A percentile compares a stretch with the other conserved stretches of the same genome.
Conservation (phyloP, 2,888 invertebrate species). For the Sceliomorpha sp. region DNA sequence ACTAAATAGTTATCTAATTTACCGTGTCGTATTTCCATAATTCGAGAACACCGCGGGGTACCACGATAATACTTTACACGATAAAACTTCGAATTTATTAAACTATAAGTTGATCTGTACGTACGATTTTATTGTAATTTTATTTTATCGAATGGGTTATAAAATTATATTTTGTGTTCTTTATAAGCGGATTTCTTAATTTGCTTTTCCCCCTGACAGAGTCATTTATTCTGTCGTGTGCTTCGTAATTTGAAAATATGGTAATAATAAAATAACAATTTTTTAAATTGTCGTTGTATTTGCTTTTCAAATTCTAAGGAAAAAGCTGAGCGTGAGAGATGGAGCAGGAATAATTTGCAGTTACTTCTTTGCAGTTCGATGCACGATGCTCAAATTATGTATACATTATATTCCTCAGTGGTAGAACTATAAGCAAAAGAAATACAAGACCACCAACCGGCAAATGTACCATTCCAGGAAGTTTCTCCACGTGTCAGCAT, state of each 20-base stretch:
- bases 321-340: no score
- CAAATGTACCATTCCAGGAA: constrained; percentile 10
- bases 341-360: constrained; percentile 17
- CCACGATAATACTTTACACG: constrained; percentile 20
- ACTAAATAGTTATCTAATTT: constrained; percentile 15
- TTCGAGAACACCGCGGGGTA: constrained; percentile 10
- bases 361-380: constrained; percentile 10
- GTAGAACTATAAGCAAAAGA: not conserved
- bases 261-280: constrained; percentile 7
- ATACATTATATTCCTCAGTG: constrained; percentile 12
- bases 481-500: constrained; percentile 17
- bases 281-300: no score
- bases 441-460: constrained; percentile 20
- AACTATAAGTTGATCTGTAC: constrained; percentile 14
- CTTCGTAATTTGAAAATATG: no score
- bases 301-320: no score
- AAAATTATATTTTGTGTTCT: no score
- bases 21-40: constrained; percentile 12
- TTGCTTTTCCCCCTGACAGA: no score
- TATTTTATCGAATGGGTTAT: no score
- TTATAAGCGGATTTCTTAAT: no score
- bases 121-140: constrained; percentile 6
- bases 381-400: constrained; percentile 4
- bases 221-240: no score
- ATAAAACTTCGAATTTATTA: constrained; percentile 16